phyloP scores from a whole-genome alignment of 1,140 invertebrate species.

The Microplitis mediator region DNA sequence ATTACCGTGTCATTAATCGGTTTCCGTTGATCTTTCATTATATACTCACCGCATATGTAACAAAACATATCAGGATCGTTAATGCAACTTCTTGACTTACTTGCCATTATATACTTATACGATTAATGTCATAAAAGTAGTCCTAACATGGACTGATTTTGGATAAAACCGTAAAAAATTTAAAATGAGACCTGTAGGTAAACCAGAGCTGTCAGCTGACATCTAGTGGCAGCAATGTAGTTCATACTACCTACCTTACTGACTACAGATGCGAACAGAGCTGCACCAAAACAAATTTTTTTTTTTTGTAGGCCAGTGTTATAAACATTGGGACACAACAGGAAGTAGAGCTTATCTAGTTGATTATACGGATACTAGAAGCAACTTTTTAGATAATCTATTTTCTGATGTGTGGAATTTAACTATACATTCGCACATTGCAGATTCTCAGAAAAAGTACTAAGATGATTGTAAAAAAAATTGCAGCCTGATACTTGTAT shows the following conservation, averaged over 20 bases:
- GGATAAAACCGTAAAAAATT: background rate
- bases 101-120: background rate
- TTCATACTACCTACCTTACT: background rate
- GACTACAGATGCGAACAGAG: slow-evolving; percentile 8
- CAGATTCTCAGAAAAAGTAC: slow-evolving; percentile 30
- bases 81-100: background rate
- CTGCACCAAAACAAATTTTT: background rate
- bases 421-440: slow-evolving; percentile 27
- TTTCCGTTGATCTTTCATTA: background rate
- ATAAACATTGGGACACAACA: too few relatives aligned
- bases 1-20: background rate
- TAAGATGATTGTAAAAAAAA: too few relatives aligned
- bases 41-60: slow-evolving; percentile 32
- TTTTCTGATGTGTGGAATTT: slow-evolving; percentile 9
- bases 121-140: background rate
- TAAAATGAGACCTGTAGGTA: background rate
- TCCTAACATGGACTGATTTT: background rate
- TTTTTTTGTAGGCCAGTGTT: background rate
- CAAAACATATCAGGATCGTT: slow-evolving; percentile 25
- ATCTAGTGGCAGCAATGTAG: background rate
- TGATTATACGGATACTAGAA: too few relatives aligned
- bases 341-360: too few relatives aligned
- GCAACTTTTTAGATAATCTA: background rate
- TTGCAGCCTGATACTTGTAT: too few relatives aligned
- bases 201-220: background rate